These are phyloP conservation scores for Neodon shergylaensis DNA, from an alignment of 2,113 vertebrate genomes.

Conservation along the genomic window DNA sequence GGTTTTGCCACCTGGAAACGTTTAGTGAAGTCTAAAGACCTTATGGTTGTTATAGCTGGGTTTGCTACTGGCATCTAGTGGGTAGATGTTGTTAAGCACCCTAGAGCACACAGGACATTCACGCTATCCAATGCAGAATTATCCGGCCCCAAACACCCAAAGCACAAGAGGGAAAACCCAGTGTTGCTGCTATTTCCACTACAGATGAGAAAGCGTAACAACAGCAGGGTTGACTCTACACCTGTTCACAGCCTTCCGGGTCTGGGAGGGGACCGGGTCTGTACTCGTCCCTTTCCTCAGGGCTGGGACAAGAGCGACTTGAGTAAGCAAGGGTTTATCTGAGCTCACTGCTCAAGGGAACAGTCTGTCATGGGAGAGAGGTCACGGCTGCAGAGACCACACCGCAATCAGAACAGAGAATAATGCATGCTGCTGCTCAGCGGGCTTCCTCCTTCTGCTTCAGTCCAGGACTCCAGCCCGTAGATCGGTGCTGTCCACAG, in stretches of 20 bases:
- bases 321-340: background rate
- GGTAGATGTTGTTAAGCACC: slow-evolving; percentile 26
- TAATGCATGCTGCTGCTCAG: background rate
- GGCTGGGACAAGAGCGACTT: too few relatives aligned
- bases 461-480: background rate
- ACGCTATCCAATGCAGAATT: background rate
- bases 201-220: background rate
- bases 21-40: background rate
- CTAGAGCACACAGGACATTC: background rate
- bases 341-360: background rate
- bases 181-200: background rate
- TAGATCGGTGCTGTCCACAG: background rate
- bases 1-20: background rate
- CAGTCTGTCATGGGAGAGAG: too few relatives aligned
- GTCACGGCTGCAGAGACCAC: background rate
- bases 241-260: background rate
- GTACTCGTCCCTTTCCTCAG: too few relatives aligned
- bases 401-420: background rate
- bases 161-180: background rate
- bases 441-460: background rate
- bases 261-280: background rate
- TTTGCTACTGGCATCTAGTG: slow-evolving; percentile 66
- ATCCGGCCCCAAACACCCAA: background rate
- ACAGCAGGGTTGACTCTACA: background rate
- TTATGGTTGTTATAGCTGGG: background rate